Evolutionary conservation across 2,888 invertebrate genomes (phyloP).

Genomic region (Megastigmus dorsalis): DNA sequence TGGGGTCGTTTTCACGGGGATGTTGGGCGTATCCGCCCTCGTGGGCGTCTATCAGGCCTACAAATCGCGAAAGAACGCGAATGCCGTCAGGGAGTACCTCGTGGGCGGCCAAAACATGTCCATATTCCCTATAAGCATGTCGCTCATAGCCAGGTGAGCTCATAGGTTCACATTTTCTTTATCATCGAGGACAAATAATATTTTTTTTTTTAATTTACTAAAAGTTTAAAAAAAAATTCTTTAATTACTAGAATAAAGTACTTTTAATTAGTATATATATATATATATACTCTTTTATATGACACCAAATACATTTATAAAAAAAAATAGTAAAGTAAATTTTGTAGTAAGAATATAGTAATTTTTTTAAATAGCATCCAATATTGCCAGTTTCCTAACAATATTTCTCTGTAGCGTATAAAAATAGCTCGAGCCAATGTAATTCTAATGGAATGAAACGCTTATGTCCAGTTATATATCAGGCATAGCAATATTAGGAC

Average conservation of each 20-base stretch:
- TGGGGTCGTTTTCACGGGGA: slow-evolving; percentile 80
- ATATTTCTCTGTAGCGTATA: too few relatives aligned
- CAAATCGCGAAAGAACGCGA: slow-evolving; percentile 81
- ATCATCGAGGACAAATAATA: neutral
- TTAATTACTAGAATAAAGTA: too few relatives aligned
- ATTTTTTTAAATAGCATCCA: too few relatives aligned
- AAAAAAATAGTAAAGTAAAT: too few relatives aligned
- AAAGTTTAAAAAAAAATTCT: neutral
- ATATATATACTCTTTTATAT: too few relatives aligned
- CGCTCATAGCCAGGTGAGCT: slow-evolving; percentile 83
- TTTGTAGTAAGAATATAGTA: too few relatives aligned
- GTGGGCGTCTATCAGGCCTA: slow-evolving; percentile 84
- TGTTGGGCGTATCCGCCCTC: slow-evolving; percentile 80
- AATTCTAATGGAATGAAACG: too few relatives aligned
- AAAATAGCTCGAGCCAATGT: too few relatives aligned
- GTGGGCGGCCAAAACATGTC: slow-evolving; percentile 87
- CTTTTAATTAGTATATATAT: too few relatives aligned
- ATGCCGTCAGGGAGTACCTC: slow-evolving; percentile 83
- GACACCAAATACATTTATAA: too few relatives aligned
- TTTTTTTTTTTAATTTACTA: neutral
- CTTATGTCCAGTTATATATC: slow-evolving; percentile 87
- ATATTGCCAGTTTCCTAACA: too few relatives aligned
- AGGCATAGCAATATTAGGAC: slow-evolving; percentile 83
- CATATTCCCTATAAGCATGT: slow-evolving; percentile 87
- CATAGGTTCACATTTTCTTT: neutral